Conservation (phyloP, 1,140 invertebrate genomes). For the Cardiocondyla obscurior region DNA sequence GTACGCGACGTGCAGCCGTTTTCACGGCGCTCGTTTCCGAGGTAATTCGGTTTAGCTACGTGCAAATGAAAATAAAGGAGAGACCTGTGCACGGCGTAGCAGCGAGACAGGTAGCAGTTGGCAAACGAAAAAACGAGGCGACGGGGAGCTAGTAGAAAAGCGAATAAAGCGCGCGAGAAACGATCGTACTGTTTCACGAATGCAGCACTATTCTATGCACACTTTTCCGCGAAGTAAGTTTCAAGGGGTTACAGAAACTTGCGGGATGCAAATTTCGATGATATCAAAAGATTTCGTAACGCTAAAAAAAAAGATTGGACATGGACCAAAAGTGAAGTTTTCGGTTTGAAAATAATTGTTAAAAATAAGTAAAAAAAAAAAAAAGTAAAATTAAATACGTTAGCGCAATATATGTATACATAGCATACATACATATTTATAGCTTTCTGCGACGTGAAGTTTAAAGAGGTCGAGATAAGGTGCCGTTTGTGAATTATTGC, state of each 20-base stretch:
- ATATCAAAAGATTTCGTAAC: conserved; percentile 12
- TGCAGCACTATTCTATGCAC: conserved; percentile 39
- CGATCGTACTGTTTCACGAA: conserved; percentile 53
- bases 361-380: neutral
- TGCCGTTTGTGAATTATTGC: neutral
- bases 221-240: conserved; percentile 19
- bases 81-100: neutral
- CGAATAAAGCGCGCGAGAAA: conserved; percentile 38
- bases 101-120: conserved; percentile 17
- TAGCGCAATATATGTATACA: neutral
- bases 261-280: conserved; percentile 1
- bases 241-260: neutral
- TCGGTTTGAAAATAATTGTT: neutral
- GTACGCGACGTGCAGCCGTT: conserved; percentile 14
- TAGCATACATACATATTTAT: too few species aligned
- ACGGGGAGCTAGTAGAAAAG: conserved; percentile 1
- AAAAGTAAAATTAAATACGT: neutral
- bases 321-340: neutral
- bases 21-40: conserved; percentile 7
- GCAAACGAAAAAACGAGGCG: conserved; percentile 18
- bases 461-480: neutral
- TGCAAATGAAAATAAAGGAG: conserved; percentile 32
- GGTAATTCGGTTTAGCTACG: conserved; percentile 47
- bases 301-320: conserved; percentile 38
- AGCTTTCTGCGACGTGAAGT: neutral